phyloP scores from a whole-genome alignment of 2,113 vertebrate genomes.

The Amphilophus citrinellus region DNA sequence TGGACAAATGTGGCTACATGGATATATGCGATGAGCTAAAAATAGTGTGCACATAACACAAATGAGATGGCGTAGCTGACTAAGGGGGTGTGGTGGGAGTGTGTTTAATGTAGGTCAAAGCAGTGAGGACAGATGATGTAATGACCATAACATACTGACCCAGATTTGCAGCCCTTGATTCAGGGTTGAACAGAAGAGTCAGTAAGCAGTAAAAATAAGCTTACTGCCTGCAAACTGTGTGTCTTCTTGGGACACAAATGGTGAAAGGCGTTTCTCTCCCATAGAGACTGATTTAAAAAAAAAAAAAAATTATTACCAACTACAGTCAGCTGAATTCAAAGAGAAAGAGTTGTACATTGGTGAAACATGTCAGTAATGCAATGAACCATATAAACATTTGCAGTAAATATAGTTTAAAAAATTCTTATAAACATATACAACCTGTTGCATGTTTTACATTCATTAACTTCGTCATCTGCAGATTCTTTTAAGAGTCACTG shows the following conservation, averaged over 20 bases:
- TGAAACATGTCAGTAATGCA: neutral
- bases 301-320: neutral
- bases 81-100: neutral
- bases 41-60: neutral
- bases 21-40: neutral
- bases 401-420: neutral
- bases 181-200: neutral
- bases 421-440: neutral
- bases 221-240: neutral
- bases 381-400: neutral
- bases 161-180: constrained; percentile 75
- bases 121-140: constrained; percentile 78
- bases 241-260: neutral
- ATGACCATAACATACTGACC: constrained; percentile 86
- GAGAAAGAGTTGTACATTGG: neutral
- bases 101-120: constrained; percentile 50
- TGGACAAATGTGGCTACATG: neutral
- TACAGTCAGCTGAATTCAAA: neutral
- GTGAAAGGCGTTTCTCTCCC: neutral
- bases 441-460: neutral
- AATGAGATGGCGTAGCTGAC: neutral
- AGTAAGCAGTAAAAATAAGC: neutral
- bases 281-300: neutral
- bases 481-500: fast-evolving
- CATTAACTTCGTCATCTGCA: neutral